Base-by-base conservation (phyloP, 2,888 invertebrate genomes). In the Aspidiotus destructor region DNA sequence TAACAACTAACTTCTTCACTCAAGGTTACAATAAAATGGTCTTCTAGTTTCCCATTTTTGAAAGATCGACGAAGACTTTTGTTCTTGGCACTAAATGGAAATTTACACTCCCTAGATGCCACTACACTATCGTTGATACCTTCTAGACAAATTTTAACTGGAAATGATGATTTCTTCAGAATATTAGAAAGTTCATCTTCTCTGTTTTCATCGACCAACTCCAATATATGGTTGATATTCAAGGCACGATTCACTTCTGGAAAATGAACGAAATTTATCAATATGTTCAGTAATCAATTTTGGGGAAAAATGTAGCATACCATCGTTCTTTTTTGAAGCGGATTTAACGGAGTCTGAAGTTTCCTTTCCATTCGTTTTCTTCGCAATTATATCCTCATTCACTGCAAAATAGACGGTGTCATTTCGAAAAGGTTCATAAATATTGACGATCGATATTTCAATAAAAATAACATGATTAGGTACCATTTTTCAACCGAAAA, bases 401-500 rank as follows among this genome's bases (percentile, higher is more conserved):
- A 28, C 28, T 28, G 5, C 28, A 28, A 28, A 28, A 28, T 28
- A 28, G 28, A 28, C n/a, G n/a, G n/a, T n/a, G n/a, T n/a, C n/a
- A n/a, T n/a, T n/a, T n/a, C n/a, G n/a, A n/a, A n/a, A n/a, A n/a
- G n/a, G n/a, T n/a, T n/a, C n/a, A n/a, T 28, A 3, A 28, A 28
- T 28, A 28, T 28, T 28, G 5, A 28, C 28, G 1, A 1, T 3
- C 5, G 28, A 28, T 28, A 28, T 5, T 28, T 3, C 28, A 28
- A 5, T 28, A 28, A 28, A 28, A 28, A 28, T 28, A 6, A 48
- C 6, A 48, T 1, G 48, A n/a, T 3, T 13, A n/a, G n/a, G 28
- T 52, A 67, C 67, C 40, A 60, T 57, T 67, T 67, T 48, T 67
- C 28, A 67, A 28, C 42, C 44, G 58, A 16, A 67, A 67, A 15